Evolutionary conservation across 1,140 invertebrate species (phyloP), one percentile per base, ranked within the genome.

Genomic region (Caerostris extrusa): DNA sequence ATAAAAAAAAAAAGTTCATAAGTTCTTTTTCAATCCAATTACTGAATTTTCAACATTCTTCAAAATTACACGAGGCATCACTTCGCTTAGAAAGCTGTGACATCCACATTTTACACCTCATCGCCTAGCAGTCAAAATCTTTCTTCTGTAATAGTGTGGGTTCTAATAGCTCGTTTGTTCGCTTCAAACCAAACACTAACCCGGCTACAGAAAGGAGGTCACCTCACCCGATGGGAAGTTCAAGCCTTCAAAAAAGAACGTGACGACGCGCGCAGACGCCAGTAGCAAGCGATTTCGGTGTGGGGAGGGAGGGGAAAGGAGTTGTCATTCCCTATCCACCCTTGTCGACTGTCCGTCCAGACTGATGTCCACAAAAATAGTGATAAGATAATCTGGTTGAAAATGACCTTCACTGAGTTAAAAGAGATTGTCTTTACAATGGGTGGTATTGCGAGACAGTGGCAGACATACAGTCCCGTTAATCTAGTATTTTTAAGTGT

Each of bases 381-480:
- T 64, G 61, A 77, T 77, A 77, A 77, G 71, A 77, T 77, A 77
- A 77, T 77, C 71, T 77, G 71, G 34, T 77, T 77, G 34, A 77
- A 34, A 77, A 50, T 77, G 71, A 50, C 71, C 71, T 77, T 77
- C 71, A 77, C 34, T 64, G 34, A 34, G 34, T 34, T 34, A 34
- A n/a, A n/a, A 34, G 34, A 34, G 34, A 34, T 34, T 34, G 34
- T 34, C 34, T 34, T 34, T 34, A 34, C 34, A 34, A 34, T 34
- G 34, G 34, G 34, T 34, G 34, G 34, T 2, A 34, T 34, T 34
- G 34, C 34, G 34, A 34, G 34, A 34, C 34, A 34, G 2, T 34
- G 34, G 34, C 34, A 34, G 34, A 34, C 34, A 34, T 34, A 0
- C 34, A 34, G 34, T 34, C 34, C 34, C 34, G 34, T 34, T 34